These are phyloP conservation scores for Leptothorax acervorum DNA, from an alignment of 2,888 invertebrate species.

Conservation along the genomic window DNA sequence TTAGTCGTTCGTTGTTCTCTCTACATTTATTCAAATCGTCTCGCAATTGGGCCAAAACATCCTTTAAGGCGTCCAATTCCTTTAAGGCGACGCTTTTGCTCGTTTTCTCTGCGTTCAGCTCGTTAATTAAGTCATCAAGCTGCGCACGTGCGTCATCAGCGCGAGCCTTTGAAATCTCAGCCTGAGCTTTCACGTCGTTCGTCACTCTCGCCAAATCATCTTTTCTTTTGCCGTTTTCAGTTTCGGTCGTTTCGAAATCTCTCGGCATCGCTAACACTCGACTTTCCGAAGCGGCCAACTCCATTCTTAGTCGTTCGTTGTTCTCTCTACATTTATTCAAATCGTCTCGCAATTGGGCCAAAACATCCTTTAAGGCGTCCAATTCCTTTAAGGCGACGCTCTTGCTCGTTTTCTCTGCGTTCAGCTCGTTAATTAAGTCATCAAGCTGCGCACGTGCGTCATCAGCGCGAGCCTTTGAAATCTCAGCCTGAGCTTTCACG, in stretches of 20 bases:
- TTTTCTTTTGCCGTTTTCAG: constrained; percentile 33
- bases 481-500: constrained; percentile 48
- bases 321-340: constrained; percentile 57
- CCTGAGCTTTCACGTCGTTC: constrained; percentile 40
- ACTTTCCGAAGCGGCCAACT: constrained; percentile 24
- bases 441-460: constrained; percentile 52
- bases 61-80: constrained; percentile 66
- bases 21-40: constrained; percentile 60
- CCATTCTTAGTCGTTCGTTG: constrained; percentile 53
- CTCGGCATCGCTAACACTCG: neutral
- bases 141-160: constrained; percentile 53
- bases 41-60: constrained; percentile 58
- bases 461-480: constrained; percentile 52
- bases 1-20: constrained; percentile 59
- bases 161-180: constrained; percentile 55
- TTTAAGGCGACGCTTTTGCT: constrained; percentile 52
- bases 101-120: constrained; percentile 61
- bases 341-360: constrained; percentile 63
- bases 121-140: constrained; percentile 55
- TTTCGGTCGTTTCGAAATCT: neutral
- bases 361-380: constrained; percentile 61
- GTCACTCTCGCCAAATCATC: constrained; percentile 47
- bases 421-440: constrained; percentile 60
- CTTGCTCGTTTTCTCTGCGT: constrained; percentile 56
- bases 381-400: constrained; percentile 61